Evolutionary conservation across 2,888 invertebrate genomes (phyloP), one percentile per base, ranked within the genome.

Genomic region (Masnerella sp.): DNA sequence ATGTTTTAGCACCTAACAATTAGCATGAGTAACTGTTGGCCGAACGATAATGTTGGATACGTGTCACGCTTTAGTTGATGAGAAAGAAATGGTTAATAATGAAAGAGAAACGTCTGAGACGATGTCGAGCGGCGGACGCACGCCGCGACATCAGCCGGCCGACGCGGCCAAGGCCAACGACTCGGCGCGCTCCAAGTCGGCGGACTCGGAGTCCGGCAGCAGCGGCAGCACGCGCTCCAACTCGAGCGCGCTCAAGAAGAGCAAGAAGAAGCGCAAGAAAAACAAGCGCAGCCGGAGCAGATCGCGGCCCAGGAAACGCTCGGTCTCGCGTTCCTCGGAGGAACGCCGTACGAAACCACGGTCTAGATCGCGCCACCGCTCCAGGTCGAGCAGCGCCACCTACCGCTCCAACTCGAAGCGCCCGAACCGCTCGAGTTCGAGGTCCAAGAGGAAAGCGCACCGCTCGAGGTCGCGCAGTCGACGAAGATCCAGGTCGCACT

Each of bases 51-150:
- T 54, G 25, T 62, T 61, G 38, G 18, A 42, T 47, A 61, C 73
- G 43, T 62, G 76, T 79, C 75, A 77, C 78, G 80, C 82, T 85
- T 82, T 83, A 86, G 86, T 84, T 84, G 84, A 86, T 83, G 86
- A 85, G 77, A 85, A 85, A 84, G 85, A 84, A 84, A 84, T 81
- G 82, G 78, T 84, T 79, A 84, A 83, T 84, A 84, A 82, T 82
- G 82, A 85, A 80, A 86, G 83, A 81, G 85, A 85, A 80, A 81
- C 82, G 59, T 84, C 86, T 62, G 85, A 85, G 71, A 82, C 82
- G 79, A 82, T 80, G 76, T 84, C 85, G 77, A 85, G 83, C 74
- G 83, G 79, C 75, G 83, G 82, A 38, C 83, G 82, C 65, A 82
- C 82, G 72, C 83, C 84, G 54, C 80, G 81, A 52, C 81, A 79